These are phyloP conservation scores for Lithophane leautieri DNA, from an alignment of 2,888 invertebrate genomes.

Conservation along the genomic window DNA sequence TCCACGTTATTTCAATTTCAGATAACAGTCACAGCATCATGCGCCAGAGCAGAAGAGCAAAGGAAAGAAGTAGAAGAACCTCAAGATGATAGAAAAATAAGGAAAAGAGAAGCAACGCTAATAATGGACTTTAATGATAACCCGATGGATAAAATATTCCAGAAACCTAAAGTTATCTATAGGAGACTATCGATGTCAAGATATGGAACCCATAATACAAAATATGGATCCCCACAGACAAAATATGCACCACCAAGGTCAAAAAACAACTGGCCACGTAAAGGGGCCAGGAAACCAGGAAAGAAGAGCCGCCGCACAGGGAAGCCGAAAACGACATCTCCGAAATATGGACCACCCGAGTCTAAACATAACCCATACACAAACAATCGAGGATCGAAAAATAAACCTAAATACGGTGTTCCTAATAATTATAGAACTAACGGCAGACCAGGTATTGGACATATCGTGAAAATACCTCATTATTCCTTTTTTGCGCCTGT, in stretches of 20 bases:
- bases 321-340: conserved; percentile 18
- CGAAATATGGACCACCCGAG: conserved; percentile 33
- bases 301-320: conserved; percentile 75
- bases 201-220: conserved; percentile 70
- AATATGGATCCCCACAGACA: conserved; percentile 71
- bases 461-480: conserved; percentile 69
- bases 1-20: conserved; percentile 68
- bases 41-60: conserved; percentile 67
- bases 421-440: conserved; percentile 71
- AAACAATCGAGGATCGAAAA: conserved; percentile 40
- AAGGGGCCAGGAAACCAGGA: conserved; percentile 69
- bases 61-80: conserved; percentile 65
- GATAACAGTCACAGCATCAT: conserved; percentile 79
- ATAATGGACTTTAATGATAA: conserved; percentile 73
- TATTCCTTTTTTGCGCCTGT: conserved; percentile 66
- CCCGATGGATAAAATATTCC: conserved; percentile 72
- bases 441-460: conserved; percentile 68
- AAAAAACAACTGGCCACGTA: conserved; percentile 70
- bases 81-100: conserved; percentile 57
- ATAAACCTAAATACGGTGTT: conserved; percentile 70
- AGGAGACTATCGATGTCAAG: conserved; percentile 72
- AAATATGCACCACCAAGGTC: conserved; percentile 74
- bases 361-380: neutral
- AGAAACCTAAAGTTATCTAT: conserved; percentile 79
- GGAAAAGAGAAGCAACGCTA: conserved; percentile 78